phyloP scores from a whole-genome alignment of 1,140 invertebrate genomes.

The Tetramorium parvispinum region DNA sequence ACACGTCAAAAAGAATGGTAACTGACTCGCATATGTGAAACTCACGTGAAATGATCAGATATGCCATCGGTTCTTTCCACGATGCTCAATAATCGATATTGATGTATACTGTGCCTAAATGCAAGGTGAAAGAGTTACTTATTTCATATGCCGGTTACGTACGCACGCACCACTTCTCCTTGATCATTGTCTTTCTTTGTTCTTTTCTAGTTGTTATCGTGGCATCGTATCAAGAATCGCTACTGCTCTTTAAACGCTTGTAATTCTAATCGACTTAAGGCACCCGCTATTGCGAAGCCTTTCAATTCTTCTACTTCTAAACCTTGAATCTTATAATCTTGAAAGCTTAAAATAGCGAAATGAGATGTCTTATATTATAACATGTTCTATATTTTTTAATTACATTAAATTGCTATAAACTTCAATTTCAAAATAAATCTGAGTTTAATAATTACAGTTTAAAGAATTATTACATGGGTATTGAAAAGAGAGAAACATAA shows the following conservation, averaged over 20 bases:
- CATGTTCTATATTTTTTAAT: background rate
- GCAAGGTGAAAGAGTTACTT: conserved; percentile 54
- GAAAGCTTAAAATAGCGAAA: background rate
- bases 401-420: background rate
- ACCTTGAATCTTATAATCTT: background rate
- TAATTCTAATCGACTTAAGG: conserved; percentile 7
- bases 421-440: background rate
- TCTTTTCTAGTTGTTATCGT: background rate
- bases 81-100: conserved; percentile 40
- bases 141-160: conserved; percentile 38
- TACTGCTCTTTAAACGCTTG: background rate
- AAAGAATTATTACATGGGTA: background rate
- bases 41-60: background rate
- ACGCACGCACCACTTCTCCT: conserved; percentile 37
- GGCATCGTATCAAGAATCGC: conserved; percentile 18
- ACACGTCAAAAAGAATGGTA: background rate
- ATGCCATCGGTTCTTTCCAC: conserved; percentile 4
- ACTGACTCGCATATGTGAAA: background rate
- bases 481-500: background rate
- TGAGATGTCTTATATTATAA: background rate
- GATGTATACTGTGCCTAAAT: conserved; percentile 7
- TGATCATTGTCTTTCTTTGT: conserved; percentile 42
- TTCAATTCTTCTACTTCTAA: background rate
- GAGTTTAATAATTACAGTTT: background rate
- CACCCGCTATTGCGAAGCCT: background rate